phyloP scores from a whole-genome alignment of 2,113 vertebrate genomes.

The Triplophysa rosa region DNA sequence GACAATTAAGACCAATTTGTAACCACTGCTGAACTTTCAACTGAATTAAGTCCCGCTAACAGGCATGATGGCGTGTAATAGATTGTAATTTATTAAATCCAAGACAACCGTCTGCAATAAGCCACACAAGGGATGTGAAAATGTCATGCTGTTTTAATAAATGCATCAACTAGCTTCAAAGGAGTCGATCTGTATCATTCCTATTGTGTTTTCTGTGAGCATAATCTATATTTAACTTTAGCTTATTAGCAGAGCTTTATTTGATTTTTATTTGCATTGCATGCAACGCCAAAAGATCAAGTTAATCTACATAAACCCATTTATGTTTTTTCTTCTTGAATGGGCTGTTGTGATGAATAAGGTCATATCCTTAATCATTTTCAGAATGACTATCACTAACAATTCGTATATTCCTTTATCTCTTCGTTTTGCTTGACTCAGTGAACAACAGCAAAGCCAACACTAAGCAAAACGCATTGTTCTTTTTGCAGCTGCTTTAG shows the following conservation, averaged over 20 bases:
- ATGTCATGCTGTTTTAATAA: conserved; percentile 15
- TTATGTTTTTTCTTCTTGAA: conserved; percentile 2
- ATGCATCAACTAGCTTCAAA: conserved; percentile 1
- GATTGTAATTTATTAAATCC: conserved; percentile 70
- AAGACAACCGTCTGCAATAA: conserved; percentile 67
- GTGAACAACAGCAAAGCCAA: conserved; percentile 8
- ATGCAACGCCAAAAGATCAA: neutral
- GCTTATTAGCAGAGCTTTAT: conserved; percentile 21
- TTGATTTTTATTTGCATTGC: conserved; percentile 14
- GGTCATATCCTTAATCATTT: conserved; percentile 21
- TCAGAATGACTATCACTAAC: neutral
- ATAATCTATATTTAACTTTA: conserved; percentile 1
- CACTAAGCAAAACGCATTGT: conserved; percentile 13
- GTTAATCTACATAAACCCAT: conserved; percentile 3
- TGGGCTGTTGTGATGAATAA: neutral
- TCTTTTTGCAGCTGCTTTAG: conserved; percentile 14
- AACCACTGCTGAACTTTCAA: conserved; percentile 68
- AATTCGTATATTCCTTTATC: neutral
- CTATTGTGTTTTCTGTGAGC: conserved; percentile 9
- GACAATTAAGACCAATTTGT: conserved; percentile 73
- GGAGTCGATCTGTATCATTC: conserved; percentile 3
- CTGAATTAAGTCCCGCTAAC: conserved; percentile 70
- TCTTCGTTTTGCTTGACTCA: neutral
- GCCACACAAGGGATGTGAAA: conserved; percentile 56
- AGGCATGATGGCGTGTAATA: conserved; percentile 72